phyloP scores from a whole-genome alignment of 2,888 invertebrate species.

The Hirtodrosophila histrioides region DNA sequence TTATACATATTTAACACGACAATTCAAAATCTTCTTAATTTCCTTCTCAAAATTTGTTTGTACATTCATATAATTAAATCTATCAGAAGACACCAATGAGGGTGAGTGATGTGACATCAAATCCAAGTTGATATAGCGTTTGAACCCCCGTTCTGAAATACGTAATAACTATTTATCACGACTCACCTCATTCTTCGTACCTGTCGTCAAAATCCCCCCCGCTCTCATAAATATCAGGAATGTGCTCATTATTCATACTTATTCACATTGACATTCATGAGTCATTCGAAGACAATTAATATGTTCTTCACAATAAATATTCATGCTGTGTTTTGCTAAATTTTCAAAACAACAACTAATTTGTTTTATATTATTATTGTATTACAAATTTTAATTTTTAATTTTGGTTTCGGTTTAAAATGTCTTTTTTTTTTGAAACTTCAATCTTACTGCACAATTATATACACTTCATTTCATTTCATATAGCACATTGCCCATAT shows the following conservation, averaged over 20 bases:
- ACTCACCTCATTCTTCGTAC: slow-evolving; percentile 47
- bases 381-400: slow-evolving; percentile 40
- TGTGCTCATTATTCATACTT: slow-evolving; percentile 29
- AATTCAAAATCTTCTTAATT: slow-evolving; percentile 61
- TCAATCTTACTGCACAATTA: slow-evolving; percentile 38
- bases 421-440: not conserved
- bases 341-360: slow-evolving; percentile 30
- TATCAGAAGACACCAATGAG: slow-evolving; percentile 84
- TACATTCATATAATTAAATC: slow-evolving; percentile 39
- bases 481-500: slow-evolving; percentile 42
- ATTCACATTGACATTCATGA: slow-evolving; percentile 39
- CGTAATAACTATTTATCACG: slow-evolving; percentile 6
- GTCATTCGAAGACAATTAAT: slow-evolving; percentile 21
- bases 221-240: slow-evolving; percentile 26
- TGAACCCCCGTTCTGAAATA: slow-evolving; percentile 11
- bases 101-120: slow-evolving; percentile 81
- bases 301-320: slow-evolving; percentile 43
- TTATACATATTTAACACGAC: slow-evolving; percentile 55
- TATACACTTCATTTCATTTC: slow-evolving; percentile 59
- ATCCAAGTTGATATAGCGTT: slow-evolving; percentile 46
- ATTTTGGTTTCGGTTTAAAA: slow-evolving; percentile 11
- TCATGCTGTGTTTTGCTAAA: slow-evolving; percentile 81
- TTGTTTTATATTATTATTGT: slow-evolving; percentile 25
- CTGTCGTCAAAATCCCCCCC: slow-evolving; percentile 22
- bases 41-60: slow-evolving; percentile 57